A percentile compares a stretch with the other conserved stretches of the same genome.
Conservation (phyloP, 2,113 vertebrate species). For the Nanger granti region DNA sequence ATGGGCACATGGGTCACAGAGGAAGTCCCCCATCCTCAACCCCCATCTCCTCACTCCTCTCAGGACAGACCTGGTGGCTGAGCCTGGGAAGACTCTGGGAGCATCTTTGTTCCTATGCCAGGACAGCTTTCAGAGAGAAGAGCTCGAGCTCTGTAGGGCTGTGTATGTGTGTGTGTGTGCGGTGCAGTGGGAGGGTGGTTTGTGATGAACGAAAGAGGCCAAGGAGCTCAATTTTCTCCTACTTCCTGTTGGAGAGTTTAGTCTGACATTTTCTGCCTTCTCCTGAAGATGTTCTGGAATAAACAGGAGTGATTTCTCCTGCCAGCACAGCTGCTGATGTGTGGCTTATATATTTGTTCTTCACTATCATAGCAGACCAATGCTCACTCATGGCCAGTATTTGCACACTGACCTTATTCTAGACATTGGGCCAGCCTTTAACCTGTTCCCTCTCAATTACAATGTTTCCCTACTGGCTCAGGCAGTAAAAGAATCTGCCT, state of each 20-base stretch:
- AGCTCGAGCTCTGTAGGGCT: neutral
- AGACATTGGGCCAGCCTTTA: neutral
- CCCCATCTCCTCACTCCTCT: neutral
- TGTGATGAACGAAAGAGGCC: neutral
- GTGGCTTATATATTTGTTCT: neutral
- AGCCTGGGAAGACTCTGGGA: neutral
- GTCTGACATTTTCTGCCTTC: neutral
- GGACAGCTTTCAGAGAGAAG: neutral
- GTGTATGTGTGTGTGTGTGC: accelerated
- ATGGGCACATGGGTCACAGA: accelerated
- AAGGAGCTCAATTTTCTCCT: neutral
- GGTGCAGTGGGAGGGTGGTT: too few relatives aligned
- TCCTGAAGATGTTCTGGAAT: neutral
- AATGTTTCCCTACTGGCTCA: neutral
- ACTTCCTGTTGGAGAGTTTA: neutral
- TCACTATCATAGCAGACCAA: neutral
- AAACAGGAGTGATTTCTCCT: neutral
- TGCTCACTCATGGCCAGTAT: neutral
- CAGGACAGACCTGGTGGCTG: neutral
- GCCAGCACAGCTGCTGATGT: neutral
- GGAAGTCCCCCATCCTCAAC: neutral
- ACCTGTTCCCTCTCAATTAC: accelerated
- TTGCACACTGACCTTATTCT: neutral
- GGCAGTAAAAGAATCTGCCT: neutral
- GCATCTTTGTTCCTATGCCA: neutral